Evolutionary conservation across 2,888 invertebrate genomes (phyloP).

Genomic region (Apantesis nais): DNA sequence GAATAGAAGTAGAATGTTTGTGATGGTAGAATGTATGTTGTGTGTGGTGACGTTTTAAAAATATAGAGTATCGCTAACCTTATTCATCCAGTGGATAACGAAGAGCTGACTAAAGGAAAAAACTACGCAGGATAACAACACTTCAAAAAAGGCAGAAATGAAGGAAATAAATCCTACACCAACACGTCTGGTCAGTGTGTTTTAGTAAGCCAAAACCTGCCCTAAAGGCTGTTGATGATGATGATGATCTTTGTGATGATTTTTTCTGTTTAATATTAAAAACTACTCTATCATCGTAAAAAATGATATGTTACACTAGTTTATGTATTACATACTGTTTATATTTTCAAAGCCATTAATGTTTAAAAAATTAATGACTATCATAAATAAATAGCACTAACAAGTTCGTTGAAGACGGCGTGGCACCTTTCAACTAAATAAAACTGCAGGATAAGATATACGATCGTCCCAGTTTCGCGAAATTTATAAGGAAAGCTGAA

Average conservation of each 20-base stretch:
- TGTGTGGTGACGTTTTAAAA: no score
- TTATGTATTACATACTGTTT: not conserved
- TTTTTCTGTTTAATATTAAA: not conserved
- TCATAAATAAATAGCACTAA: slow-evolving; percentile 15
- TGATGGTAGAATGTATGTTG: no score
- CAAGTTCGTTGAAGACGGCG: slow-evolving; percentile 14
- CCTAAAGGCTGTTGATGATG: no score
- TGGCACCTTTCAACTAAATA: slow-evolving; percentile 16
- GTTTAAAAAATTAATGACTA: slow-evolving; percentile 9
- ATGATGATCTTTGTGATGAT: not conserved
- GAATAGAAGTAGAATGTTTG: no score
- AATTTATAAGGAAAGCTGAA: slow-evolving; percentile 14
- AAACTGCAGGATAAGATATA: slow-evolving; percentile 13
- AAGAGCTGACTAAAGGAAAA: no score
- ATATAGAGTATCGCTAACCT: no score
- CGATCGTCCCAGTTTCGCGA: slow-evolving; percentile 11
- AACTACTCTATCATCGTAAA: not conserved
- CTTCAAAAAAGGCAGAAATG: no score
- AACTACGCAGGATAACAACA: no score
- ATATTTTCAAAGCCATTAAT: slow-evolving; percentile 4
- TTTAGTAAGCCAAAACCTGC: no score
- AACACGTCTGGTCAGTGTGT: no score
- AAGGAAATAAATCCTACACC: no score
- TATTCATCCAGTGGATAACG: no score
- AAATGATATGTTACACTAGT: not conserved